Evolutionary conservation across 2,888 invertebrate genomes (phyloP).

Genomic region (Parnassius smintheus): DNA sequence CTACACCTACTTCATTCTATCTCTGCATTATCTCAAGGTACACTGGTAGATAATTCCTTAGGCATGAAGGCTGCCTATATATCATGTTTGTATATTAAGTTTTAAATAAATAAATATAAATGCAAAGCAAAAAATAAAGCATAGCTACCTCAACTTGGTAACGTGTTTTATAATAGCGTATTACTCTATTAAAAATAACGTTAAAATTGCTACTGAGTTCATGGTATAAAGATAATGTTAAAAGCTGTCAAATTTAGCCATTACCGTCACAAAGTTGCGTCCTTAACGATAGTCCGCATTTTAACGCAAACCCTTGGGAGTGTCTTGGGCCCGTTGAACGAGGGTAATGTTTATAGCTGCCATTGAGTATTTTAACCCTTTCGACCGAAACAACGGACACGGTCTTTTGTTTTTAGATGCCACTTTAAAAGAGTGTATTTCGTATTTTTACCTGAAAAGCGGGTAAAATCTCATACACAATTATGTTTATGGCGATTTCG

Average conservation of each 20-base stretch:
- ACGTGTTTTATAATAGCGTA: too few species aligned
- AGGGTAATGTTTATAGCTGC: conserved; percentile 42
- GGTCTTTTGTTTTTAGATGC: conserved; percentile 29
- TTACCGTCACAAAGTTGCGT: conserved; percentile 27
- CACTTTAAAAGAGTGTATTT: conserved; percentile 7
- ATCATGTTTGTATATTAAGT: too few species aligned
- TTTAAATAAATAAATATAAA: too few species aligned
- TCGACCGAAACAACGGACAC: conserved; percentile 29
- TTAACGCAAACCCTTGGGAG: conserved; percentile 30
- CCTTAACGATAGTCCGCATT: conserved; percentile 30
- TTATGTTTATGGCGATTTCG: conserved; percentile 3
- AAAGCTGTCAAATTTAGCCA: conserved; percentile 26
- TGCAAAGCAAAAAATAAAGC: too few species aligned
- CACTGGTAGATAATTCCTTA: too few species aligned
- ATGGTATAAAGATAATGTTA: conserved; percentile 35
- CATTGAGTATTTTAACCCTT: conserved; percentile 41
- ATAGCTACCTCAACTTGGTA: too few species aligned
- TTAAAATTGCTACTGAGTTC: conserved; percentile 25
- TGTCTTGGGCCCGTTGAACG: conserved; percentile 34
- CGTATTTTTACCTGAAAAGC: conserved; percentile 16
- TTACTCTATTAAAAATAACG: conserved; percentile 10
- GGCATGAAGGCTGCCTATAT: too few species aligned
- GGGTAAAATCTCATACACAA: conserved; percentile 16
- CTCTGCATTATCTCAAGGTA: too few species aligned
- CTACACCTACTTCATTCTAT: too few species aligned